Conservation (phyloP, 2,113 vertebrate species). For the Crotalus viridis region DNA sequence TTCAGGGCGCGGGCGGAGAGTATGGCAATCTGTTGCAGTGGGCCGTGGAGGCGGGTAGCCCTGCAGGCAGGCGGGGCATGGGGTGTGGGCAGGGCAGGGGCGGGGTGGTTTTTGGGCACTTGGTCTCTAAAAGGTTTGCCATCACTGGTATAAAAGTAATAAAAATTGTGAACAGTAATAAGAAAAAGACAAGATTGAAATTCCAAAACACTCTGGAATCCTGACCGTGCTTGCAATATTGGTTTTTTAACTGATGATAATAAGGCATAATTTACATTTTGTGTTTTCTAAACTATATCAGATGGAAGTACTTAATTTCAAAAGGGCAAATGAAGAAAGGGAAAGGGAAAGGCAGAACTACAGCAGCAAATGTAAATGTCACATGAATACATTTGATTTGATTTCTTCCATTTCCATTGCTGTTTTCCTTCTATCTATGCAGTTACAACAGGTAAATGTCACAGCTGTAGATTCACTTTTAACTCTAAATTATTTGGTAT, state of each 20-base stretch:
- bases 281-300: not conserved
- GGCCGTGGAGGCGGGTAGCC: no score
- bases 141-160: not conserved
- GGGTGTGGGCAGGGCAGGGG: no score
- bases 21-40: no score
- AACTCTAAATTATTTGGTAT: not conserved
- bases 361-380: not conserved
- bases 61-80: no score
- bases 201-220: not conserved
- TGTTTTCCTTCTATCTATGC: not conserved
- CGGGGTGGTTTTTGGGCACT: no score
- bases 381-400: constrained; percentile 10
- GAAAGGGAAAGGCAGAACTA: not conserved
- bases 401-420: constrained; percentile 14
- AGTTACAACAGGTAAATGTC: not conserved
- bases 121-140: no score
- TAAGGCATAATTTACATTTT: not conserved
- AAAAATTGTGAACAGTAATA: not conserved
- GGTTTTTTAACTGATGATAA: not conserved
- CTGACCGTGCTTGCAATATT: not conserved
- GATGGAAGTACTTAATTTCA: constrained; percentile 3
- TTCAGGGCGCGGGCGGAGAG: no score
- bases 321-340: not conserved
- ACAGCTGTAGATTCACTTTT: not conserved
- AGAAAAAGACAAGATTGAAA: not conserved